Base-by-base conservation (phyloP, 1,140 invertebrate species). In the Scaptomyza pallida region DNA sequence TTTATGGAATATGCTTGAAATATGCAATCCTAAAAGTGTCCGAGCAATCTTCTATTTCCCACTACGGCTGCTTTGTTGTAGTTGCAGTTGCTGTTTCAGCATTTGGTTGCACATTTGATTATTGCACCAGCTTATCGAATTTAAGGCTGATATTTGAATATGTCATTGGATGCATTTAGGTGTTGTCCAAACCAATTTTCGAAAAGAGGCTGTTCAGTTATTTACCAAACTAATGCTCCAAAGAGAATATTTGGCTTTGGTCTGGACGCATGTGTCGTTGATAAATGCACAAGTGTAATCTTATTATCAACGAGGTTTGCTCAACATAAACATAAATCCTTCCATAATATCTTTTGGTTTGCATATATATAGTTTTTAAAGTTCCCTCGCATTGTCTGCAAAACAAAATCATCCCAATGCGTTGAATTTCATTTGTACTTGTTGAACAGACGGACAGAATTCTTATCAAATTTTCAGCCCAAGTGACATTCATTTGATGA, bases 381-480 rank as follows among this genome's bases (percentile, higher is more conserved):
- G 26, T 30, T 30, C 6, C 26, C 26, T 30, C 26, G 26, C 26
- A 30, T 30, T 30, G 26, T 1, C 26, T 8, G 26, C 26, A 30
- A 8, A 6, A 30, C 26, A 30, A 8, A 30, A n/a, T 6, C 19
- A n/a, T 6, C 19, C 44, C 3, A 21, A 45, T 45, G 19, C 12
- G 5, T 45, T 10, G 5, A 45, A 6, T 21, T 21, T 1, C 12
- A 21, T 45, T 21, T 3, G 6, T 2, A 12, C 3, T 10, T n/a
- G 10, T 26, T 26, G 23, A 26, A 26, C 23, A 26, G 23, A 3
- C 23, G 6, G 23, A 26, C 23, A 26, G 17, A 55, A 55, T 43
- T 26, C 19, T 8, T 43, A 55, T 55, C 21, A 43, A 23, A 55
- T 43, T 43, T 43, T 23, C 52, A 23, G n/a, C 15, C 43, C 52